Conservation (phyloP, 2,888 invertebrate genomes). For the Brenthis daphne region DNA sequence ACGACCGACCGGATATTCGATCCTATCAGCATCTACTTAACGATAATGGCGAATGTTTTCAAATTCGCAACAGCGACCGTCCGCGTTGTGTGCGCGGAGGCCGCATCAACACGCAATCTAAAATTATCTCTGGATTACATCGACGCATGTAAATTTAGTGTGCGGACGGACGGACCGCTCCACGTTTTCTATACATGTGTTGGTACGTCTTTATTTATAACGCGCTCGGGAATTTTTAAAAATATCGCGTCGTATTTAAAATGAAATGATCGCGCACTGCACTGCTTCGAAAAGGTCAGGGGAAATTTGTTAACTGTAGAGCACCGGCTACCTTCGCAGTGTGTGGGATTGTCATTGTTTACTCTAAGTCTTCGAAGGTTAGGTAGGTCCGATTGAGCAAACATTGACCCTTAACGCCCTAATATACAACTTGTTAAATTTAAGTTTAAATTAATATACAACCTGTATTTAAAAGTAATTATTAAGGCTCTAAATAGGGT, state of each 20-base stretch:
- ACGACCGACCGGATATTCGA: slow-evolving; percentile 41
- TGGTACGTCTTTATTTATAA: slow-evolving; percentile 52
- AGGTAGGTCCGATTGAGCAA: slow-evolving; percentile 8
- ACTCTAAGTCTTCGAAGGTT: neutral
- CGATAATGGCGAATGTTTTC: slow-evolving; percentile 42
- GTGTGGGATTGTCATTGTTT: neutral
- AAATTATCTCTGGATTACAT: slow-evolving; percentile 56
- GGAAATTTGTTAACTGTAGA: slow-evolving; percentile 48
- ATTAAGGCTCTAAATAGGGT: too few relatives aligned
- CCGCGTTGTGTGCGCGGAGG: slow-evolving; percentile 49
- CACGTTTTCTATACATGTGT: slow-evolving; percentile 44
- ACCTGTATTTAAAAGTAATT: too few relatives aligned
- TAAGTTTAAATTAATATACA: neutral
- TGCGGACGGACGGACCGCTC: slow-evolving; percentile 50
- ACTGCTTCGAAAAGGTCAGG: slow-evolving; percentile 71
- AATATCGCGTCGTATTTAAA: slow-evolving; percentile 55
- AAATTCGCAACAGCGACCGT: slow-evolving; percentile 38
- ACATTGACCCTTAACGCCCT: neutral
- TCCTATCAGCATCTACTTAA: slow-evolving; percentile 35
- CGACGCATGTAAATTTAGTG: slow-evolving; percentile 60
- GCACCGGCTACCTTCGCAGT: slow-evolving; percentile 6
- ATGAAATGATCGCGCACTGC: slow-evolving; percentile 57
- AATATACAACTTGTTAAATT: too few relatives aligned
- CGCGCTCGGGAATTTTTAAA: slow-evolving; percentile 52
- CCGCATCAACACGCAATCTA: slow-evolving; percentile 62